Conservation (phyloP, 1,140 invertebrate genomes). For the Bombus ignitus region DNA sequence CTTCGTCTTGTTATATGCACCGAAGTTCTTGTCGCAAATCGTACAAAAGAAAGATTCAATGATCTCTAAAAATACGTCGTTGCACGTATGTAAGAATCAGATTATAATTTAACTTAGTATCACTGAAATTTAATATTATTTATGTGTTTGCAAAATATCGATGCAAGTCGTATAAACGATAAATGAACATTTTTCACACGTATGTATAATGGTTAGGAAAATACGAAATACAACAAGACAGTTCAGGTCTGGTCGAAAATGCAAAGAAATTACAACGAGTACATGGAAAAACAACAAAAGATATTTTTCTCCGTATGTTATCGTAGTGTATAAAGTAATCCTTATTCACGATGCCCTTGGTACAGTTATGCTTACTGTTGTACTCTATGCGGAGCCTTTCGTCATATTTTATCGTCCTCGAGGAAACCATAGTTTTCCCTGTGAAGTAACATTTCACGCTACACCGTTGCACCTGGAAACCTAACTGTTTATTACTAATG, state of each 20-base stretch:
- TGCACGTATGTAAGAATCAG: too few species aligned
- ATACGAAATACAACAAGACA: neutral
- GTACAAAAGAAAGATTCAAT: too few species aligned
- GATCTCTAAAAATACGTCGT: neutral
- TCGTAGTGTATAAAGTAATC: neutral
- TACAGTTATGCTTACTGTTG: constrained; percentile 14
- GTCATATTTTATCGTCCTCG: neutral
- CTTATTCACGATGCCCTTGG: constrained; percentile 8
- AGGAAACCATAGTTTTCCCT: neutral
- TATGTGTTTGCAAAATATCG: neutral
- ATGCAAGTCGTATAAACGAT: neutral
- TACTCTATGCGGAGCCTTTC: neutral
- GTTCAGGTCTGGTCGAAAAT: neutral
- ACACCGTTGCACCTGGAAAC: neutral
- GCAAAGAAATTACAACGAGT: neutral
- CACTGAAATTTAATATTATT: neutral
- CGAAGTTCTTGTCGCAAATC: too few species aligned
- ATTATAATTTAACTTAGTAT: neutral
- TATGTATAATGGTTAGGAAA: neutral
- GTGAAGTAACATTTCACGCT: too few species aligned
- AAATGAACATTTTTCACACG: neutral
- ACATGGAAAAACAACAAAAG: neutral
- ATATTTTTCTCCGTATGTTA: neutral
- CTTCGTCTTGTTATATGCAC: neutral
- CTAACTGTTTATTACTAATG: neutral